These are phyloP conservation scores for Tiliacea aurago DNA, from an alignment of 2,888 invertebrate species.

Conservation along the genomic window DNA sequence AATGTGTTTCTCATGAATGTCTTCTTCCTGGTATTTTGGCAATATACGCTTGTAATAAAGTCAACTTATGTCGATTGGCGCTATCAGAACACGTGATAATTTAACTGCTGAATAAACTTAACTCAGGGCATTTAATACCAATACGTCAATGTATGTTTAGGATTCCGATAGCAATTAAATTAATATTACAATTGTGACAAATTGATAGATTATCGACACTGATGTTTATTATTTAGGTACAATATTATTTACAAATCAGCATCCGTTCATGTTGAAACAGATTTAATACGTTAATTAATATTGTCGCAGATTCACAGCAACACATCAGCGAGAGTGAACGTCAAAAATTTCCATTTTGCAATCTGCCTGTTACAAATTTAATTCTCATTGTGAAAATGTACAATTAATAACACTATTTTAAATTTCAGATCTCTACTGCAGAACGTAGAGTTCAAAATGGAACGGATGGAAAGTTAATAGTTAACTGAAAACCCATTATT, in stretches of 20 bases:
- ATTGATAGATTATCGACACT: slow-evolving; percentile 30
- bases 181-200: slow-evolving; percentile 1
- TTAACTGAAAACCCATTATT: slow-evolving; percentile 79
- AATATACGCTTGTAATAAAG: background rate
- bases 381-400: slow-evolving; percentile 70
- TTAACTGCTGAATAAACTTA: background rate
- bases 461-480: slow-evolving; percentile 56
- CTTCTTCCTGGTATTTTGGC: background rate
- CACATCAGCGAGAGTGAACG: slow-evolving; percentile 50
- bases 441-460: slow-evolving; percentile 54
- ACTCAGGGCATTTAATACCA: background rate
- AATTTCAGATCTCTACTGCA: slow-evolving; percentile 50
- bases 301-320: slow-evolving; percentile 54
- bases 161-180: slow-evolving; percentile 14
- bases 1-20: slow-evolving; percentile 27
- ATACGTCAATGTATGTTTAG: background rate
- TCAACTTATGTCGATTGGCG: background rate
- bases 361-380: slow-evolving; percentile 67
- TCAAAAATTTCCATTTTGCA: slow-evolving; percentile 72
- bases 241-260: slow-evolving; percentile 39
- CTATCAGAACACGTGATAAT: background rate
- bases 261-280: slow-evolving; percentile 2
- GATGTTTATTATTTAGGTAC: slow-evolving; percentile 18
- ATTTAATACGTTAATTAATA: slow-evolving; percentile 50
- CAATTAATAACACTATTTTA: slow-evolving; percentile 39